A percentile compares a stretch with the other conserved stretches of the same genome.
Conservation (phyloP, 1,140 invertebrate genomes). For the Drosophila bipectinata region DNA sequence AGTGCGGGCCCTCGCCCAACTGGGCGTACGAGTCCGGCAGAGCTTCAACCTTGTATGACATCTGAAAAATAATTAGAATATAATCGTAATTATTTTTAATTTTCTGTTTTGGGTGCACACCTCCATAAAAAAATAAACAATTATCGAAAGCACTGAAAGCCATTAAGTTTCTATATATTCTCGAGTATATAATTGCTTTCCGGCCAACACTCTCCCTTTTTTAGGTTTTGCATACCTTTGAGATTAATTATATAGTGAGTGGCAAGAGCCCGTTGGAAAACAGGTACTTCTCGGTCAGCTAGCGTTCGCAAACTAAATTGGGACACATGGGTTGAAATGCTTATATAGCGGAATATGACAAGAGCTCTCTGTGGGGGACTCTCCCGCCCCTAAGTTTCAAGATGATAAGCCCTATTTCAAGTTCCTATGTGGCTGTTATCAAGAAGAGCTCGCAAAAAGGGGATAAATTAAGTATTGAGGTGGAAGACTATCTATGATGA, state of each 20-base stretch:
- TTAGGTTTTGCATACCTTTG: constrained; percentile 17
- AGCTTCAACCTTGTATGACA: constrained; percentile 80
- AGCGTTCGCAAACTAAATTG: constrained; percentile 30
- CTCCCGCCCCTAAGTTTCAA: constrained; percentile 3
- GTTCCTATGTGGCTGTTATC: constrained; percentile 16
- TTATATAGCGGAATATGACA: constrained; percentile 19
- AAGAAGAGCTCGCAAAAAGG: constrained; percentile 5
- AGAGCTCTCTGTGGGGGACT: background rate
- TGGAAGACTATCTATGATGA: constrained; percentile 4
- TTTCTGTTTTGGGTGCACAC: background rate
- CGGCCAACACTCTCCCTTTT: background rate
- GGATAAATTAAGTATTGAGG: constrained; percentile 21
- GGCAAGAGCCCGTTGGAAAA: background rate
- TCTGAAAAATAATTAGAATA: constrained; percentile 39
- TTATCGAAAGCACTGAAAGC: background rate
- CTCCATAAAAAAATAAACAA: constrained; percentile 1
- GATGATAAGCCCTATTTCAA: constrained; percentile 15
- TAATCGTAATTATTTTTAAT: constrained; percentile 3
- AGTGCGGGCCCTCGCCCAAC: constrained; percentile 88
- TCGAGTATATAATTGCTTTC: constrained; percentile 1
- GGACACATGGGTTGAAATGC: constrained; percentile 6
- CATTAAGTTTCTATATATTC: constrained; percentile 5
- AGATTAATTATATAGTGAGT: constrained; percentile 23
- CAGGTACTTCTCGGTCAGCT: constrained; percentile 26
- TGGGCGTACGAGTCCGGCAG: constrained; percentile 73